Base-by-base conservation (phyloP, 2,888 invertebrate genomes). In the Cheilosia scutellata region DNA sequence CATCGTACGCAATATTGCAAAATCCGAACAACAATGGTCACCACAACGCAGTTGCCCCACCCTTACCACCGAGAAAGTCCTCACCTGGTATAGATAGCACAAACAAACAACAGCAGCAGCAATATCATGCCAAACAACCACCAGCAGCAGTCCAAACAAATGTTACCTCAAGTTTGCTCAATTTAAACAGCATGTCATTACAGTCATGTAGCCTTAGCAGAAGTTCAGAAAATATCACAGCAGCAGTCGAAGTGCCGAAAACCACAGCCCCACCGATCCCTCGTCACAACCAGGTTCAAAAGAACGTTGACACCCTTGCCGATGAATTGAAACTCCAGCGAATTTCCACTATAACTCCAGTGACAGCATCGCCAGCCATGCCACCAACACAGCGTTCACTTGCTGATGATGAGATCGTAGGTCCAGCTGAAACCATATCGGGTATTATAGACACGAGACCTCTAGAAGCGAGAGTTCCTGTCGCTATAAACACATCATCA, bases 361-460 rank as follows among this genome's bases (percentile, higher is more conserved):
- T 82, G 2, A 29, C 57, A 6, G 55, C 63, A 27, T 51, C 82
- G 13, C 42, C 78, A 20, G 49, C 78, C 7, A 76, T 80, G 57
- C 77, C 88, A 20, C 88, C 90, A 25, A 88, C 89, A 31, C 75
- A 82, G 49, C 90, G 49, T 87, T 91, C 78, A 77, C 90, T 74
- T 90, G 90, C 66, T 4, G 91, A 91, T 49, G 88, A 88, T 71
- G 90, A 90, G 20, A 94, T 95, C 89, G 94, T 95, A 0, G 95
- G 96, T 0, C 95, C 95, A 4, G 95, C 96, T 0, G 96, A 96
- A 90, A 96, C 95, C 4, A 96, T 96, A 74, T 94, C 94, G 20
- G 96, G 96, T 0, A 93, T 96, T 31, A 95, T 96, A 62, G 95
- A 95, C 88, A 95, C 95, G 0, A 90, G 93, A 80, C 93, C 93